A percentile compares a stretch with the other conserved stretches of the same genome.
phyloP scores from a whole-genome alignment of 2,888 invertebrate species.

The Patella caerulea region DNA sequence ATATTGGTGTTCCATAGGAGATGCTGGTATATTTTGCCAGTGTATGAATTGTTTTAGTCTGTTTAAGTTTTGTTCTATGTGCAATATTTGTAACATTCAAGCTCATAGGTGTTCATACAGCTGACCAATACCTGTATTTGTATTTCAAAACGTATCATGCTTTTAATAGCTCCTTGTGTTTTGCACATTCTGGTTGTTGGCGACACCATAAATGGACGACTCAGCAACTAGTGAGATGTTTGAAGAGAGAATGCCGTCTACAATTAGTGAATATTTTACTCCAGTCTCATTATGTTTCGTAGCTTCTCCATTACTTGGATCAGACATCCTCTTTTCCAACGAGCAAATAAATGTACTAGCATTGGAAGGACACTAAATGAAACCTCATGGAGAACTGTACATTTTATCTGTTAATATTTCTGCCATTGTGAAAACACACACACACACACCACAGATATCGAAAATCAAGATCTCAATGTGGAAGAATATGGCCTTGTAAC shows the following conservation, averaged over 20 bases:
- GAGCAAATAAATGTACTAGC: not conserved
- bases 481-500: slow-evolving; percentile 10
- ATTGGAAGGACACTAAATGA: too few species aligned
- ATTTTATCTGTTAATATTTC: not conserved
- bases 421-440: not conserved
- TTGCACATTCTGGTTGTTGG: slow-evolving; percentile 9
- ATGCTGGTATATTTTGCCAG: slow-evolving; percentile 2
- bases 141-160: slow-evolving; percentile 9
- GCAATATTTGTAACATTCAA: slow-evolving; percentile 12
- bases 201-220: not conserved
- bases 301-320: slow-evolving; percentile 1
- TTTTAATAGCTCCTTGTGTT: slow-evolving; percentile 10
- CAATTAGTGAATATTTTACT: slow-evolving; percentile 4
- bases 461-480: slow-evolving; percentile 3
- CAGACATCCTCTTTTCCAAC: not conserved
- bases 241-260: not conserved
- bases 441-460: slow-evolving; percentile 1
- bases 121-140: not conserved
- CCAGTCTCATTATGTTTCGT: not conserved
- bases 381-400: too few species aligned
- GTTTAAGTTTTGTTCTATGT: slow-evolving; percentile 10
- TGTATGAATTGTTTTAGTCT: slow-evolving; percentile 10
- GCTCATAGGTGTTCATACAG: slow-evolving; percentile 2
- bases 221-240: not conserved
- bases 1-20: slow-evolving; percentile 8